Conservation (phyloP, 2,888 invertebrate genomes). For the Drosophila pseudotakahashii region DNA sequence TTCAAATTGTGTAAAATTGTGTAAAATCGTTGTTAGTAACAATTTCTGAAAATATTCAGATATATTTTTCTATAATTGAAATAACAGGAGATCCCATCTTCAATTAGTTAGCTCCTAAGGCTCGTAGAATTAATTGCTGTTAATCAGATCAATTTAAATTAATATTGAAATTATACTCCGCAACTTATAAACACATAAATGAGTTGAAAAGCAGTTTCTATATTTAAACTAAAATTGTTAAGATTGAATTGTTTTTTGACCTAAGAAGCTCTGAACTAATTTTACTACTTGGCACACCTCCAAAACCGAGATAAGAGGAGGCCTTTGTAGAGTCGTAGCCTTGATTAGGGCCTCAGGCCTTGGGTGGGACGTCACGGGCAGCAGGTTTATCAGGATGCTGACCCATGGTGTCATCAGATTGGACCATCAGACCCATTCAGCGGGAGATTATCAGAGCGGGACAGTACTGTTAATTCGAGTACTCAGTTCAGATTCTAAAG, state of each 20-base stretch:
- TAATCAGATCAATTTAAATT: background rate
- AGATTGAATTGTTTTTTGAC: conserved; percentile 32
- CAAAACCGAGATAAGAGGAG: conserved; percentile 21
- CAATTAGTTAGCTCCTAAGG: background rate
- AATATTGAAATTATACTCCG: background rate
- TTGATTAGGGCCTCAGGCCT: conserved; percentile 30
- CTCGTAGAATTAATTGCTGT: no score
- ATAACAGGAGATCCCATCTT: no score
- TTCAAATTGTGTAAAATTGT: background rate
- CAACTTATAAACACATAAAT: background rate
- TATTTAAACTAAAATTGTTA: conserved; percentile 3
- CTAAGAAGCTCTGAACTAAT: conserved; percentile 17
- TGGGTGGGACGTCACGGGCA: conserved; percentile 12
- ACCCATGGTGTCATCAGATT: conserved; percentile 25
- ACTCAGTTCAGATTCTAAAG: conserved; percentile 28
- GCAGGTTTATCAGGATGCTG: conserved; percentile 41
- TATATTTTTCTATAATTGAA: no score
- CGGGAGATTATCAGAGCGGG: conserved; percentile 18
- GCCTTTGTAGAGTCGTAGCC: background rate
- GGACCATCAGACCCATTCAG: conserved; percentile 19
- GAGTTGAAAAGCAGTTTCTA: background rate
- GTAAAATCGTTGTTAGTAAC: no score
- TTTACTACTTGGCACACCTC: conserved; percentile 28
- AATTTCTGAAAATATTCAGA: no score
- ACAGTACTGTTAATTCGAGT: background rate